Evolutionary conservation across 2,888 invertebrate genomes (phyloP), one percentile per base, ranked within the genome.

Genomic region (Sinopyrophorus schimmeli): DNA sequence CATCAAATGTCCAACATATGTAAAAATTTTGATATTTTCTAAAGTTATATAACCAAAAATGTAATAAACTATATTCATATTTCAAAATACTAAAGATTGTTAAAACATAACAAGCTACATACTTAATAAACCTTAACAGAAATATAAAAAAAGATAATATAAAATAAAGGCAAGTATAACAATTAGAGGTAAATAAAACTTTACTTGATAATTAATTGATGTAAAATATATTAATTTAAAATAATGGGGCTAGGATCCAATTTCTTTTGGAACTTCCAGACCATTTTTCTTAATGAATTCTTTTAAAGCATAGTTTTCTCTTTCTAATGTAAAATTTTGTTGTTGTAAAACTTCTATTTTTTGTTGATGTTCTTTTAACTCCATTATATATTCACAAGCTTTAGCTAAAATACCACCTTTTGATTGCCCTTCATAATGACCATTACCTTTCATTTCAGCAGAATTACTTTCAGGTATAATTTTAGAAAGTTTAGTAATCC

Each of bases 401-500:
- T 94, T 96, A 3, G 94, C 91, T 61, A 97, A 74, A 62, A 96
- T 95, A 44, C 93, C 94, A 9, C 96, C 95, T 78, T 97, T 97
- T 67, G 94, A 95, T 80, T 90, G 81, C 41, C 74, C 76, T 51
- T 80, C 80, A 32, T 80, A 80, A 31, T 80, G 75, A 37, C 80
- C 83, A 15, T 83, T 79, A 3, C 85, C 84, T 55, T 86, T 84
- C 56, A 78, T 76, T 39, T 77, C 76, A 34, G 80, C 78, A 2
- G 64, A 56, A 42, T 57, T 58, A 38, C 56, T 64, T 51, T 86
- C 86, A 1, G 95, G 95, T 40, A 97, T 87, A 56, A 96, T 83
- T 68, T 92, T 90, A 1, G 93, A 91, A 47, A 97, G 75, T 72
- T 92, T 92, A 37, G 89, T 85, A 58, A 97, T 97, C 96, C 96